Percentiles rank a stretch among this genome's conserved stretches.
Evolutionary conservation across 92 coral and sea anemone genomes (phyloP).

Genomic region (Epizoanthus scotinus): DNA sequence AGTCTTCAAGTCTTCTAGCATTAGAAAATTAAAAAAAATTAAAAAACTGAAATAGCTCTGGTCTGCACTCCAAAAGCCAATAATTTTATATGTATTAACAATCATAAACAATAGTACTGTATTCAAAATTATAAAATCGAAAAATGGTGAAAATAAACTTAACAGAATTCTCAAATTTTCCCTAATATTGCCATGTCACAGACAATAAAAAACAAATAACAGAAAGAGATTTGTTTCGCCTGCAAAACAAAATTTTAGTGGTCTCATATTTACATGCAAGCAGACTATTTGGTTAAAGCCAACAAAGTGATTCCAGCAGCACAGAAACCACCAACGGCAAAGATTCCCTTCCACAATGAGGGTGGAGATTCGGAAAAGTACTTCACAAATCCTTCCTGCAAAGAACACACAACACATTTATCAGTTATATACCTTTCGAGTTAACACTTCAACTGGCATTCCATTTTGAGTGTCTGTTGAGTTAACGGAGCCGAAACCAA

Average conservation of each 20-base stretch:
- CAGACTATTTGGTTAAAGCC: conserved; percentile 77
- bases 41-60: too few relatives aligned
- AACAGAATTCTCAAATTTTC: not conserved
- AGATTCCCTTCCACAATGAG: conserved; percentile 87
- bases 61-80: not conserved
- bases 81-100: not conserved
- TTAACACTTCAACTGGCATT: not conserved
- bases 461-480: too few relatives aligned
- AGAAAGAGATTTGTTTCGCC: conserved; percentile 30
- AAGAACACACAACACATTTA: not conserved
- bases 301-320: conserved; percentile 95
- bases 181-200: not conserved
- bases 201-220: not conserved
- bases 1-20: too few relatives aligned
- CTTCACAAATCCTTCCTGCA: conserved; percentile 92
- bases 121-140: too few relatives aligned
- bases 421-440: not conserved
- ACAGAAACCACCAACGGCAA: conserved; percentile 94
- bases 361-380: conserved; percentile 90
- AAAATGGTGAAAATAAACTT: not conserved
- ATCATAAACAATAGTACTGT: not conserved
- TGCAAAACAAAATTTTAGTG: conserved; percentile 25
- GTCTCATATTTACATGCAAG: conserved; percentile 22
- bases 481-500: too few relatives aligned
- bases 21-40: too few relatives aligned